Conservation (phyloP, 2,888 invertebrate genomes). For the Tachystola acroxantha region DNA sequence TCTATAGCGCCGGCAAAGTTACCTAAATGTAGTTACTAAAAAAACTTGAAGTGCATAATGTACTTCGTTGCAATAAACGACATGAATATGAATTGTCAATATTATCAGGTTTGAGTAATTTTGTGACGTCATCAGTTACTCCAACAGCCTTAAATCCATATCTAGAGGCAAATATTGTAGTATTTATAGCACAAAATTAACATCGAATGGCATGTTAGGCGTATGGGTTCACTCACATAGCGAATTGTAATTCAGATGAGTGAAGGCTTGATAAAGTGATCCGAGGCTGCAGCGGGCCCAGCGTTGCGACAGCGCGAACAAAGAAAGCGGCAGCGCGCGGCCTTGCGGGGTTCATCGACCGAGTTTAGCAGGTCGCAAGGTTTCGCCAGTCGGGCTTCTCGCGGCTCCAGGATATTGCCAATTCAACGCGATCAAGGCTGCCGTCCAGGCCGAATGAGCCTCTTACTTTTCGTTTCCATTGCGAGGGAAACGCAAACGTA, state of each 20-base stretch:
- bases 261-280: conserved; percentile 67
- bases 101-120: too few species aligned
- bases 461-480: conserved; percentile 61
- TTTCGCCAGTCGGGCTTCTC: conserved; percentile 76
- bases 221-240: background rate
- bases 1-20: too few species aligned
- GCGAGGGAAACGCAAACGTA: conserved; percentile 40
- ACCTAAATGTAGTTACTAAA: too few species aligned
- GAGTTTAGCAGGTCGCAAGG: conserved; percentile 76
- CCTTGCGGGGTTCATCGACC: conserved; percentile 75
- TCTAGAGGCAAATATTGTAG: background rate
- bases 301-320: conserved; percentile 70
- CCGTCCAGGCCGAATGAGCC: conserved; percentile 41
- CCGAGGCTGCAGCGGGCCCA: conserved; percentile 58
- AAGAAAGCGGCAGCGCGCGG: conserved; percentile 65
- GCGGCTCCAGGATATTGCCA: conserved; percentile 76
- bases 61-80: too few species aligned
- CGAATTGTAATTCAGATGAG: conserved; percentile 57
- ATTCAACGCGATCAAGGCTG: conserved; percentile 73
- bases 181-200: background rate
- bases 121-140: too few species aligned
- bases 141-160: too few species aligned
- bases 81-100: too few species aligned
- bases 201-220: conserved; percentile 1
- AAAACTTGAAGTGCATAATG: too few species aligned